A percentile compares a stretch with the other conserved stretches of the same genome.
Evolutionary conservation across 2,797 vertebrate species (phyloP).

Genomic region (Micromesistius poutassou): DNA sequence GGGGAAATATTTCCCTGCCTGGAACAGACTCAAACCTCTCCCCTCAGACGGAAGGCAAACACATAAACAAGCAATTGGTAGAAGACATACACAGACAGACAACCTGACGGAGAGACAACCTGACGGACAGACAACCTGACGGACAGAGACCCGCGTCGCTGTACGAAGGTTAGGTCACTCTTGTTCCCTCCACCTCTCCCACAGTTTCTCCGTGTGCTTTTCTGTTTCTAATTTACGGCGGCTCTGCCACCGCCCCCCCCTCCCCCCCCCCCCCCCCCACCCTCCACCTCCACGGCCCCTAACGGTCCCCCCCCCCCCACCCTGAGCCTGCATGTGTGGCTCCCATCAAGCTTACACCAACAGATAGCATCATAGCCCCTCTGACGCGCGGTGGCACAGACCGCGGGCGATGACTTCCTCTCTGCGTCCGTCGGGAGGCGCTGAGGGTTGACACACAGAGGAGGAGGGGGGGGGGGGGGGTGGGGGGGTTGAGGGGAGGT

Average conservation of each 20-base stretch:
- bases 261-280: not conserved
- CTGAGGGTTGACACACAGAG: not conserved
- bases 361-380: slow-evolving; percentile 61
- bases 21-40: slow-evolving; percentile 23
- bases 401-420: slow-evolving; percentile 49
- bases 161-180: slow-evolving; percentile 47
- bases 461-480: not conserved
- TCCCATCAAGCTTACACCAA: slow-evolving; percentile 56
- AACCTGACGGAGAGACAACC: slow-evolving; percentile 50
- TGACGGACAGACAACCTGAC: slow-evolving; percentile 48
- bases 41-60: slow-evolving; percentile 34
- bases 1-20: slow-evolving; percentile 26
- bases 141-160: slow-evolving; percentile 39
- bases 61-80: slow-evolving; percentile 50
- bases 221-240: not conserved
- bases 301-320: slow-evolving; percentile 27
- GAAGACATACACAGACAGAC: slow-evolving; percentile 53
- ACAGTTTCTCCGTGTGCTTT: not conserved
- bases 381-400: slow-evolving; percentile 37
- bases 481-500: too few relatives aligned
- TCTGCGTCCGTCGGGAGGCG: slow-evolving; percentile 12
- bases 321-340: slow-evolving; percentile 57
- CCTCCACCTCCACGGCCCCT: slow-evolving; percentile 20
- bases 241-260: slow-evolving; percentile 10
- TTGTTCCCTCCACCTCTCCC: slow-evolving; percentile 40